Base-by-base conservation (phyloP, 2,888 invertebrate genomes). In the Sphinx pinastri region DNA sequence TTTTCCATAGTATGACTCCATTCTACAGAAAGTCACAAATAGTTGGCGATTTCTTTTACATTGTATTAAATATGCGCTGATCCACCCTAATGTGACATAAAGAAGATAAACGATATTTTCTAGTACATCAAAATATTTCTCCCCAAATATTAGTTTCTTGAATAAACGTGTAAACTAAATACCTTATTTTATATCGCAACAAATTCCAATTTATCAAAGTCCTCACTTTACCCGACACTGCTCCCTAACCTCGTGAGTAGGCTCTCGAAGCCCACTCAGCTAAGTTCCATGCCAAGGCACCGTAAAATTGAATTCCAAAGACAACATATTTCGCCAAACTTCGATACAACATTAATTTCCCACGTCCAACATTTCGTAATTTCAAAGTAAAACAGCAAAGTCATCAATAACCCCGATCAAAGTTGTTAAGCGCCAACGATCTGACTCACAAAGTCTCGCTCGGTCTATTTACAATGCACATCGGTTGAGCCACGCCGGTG, bases 371-470 rank as follows among this genome's bases (percentile, higher is more conserved):
- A 71, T 76, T 73, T 63, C 25, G 54, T 72, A 68, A 71, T 75
- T 72, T 69, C 58, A 67, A 81, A 79, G 81, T 76, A 69, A 77
- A 82, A 79, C 73, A 72, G 74, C 76, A 71, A 78, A 71, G 81
- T 82, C 82, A 85, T 85, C 84, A 81, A 82, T 84, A 81, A 80
- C 74, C 78, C 75, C 76, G 79, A 81, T 79, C 77, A 82, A 84
- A 85, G 81, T 82, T 79, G 79, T 80, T 76, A 79, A 78, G 76
- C 75, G 77, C 73, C 75, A 81, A 77, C 79, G 76, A 78, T 79
- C 76, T 78, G 70, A 71, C 77, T 77, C 71, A 71, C 77, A 72
- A 73, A 81, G 79, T 79, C 75, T 60, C 68, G 52, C 54, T 14
- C 52, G 38, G 25, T 69, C 1, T 63, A 79, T 76, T 78, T 76